Percentiles rank a stretch among this genome's conserved stretches.
phyloP scores from a whole-genome alignment of 2,888 invertebrate species.

The Parnassius orleans region DNA sequence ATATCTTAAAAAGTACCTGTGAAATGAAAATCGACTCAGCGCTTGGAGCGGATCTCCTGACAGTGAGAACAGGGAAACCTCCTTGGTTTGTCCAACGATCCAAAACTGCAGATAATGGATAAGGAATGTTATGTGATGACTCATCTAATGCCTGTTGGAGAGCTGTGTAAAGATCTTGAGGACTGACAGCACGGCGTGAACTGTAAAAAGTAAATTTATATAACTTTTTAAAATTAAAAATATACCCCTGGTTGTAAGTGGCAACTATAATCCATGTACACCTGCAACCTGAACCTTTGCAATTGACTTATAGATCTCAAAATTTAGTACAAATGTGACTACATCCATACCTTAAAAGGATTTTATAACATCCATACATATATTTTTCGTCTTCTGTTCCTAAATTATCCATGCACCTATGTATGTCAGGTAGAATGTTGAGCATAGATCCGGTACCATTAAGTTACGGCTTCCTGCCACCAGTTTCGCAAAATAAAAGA shows the following conservation, averaged over 20 bases:
- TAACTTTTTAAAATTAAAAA: too few relatives aligned
- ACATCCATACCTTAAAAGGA: too few relatives aligned
- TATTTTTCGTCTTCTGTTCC: too few relatives aligned
- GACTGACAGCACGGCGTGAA: conserved; percentile 52
- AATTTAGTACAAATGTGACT: too few relatives aligned
- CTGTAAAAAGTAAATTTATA: conserved; percentile 36
- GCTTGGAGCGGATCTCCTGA: conserved; percentile 65
- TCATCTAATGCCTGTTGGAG: conserved; percentile 49
- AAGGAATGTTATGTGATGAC: conserved; percentile 51
- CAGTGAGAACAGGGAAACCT: conserved; percentile 87
- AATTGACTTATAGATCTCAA: not conserved
- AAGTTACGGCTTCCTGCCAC: too few relatives aligned
- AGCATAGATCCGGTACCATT: too few relatives aligned
- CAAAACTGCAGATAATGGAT: conserved; percentile 82
- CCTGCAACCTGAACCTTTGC: not conserved
- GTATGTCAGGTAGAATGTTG: too few relatives aligned
- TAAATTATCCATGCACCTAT: too few relatives aligned
- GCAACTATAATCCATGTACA: too few relatives aligned
- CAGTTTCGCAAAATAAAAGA: too few relatives aligned
- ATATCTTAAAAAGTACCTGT: conserved; percentile 50
- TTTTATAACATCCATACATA: too few relatives aligned
- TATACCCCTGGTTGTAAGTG: too few relatives aligned
- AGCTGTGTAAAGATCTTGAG: conserved; percentile 53
- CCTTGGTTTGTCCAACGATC: conserved; percentile 88
- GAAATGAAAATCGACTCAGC: conserved; percentile 54